Base-by-base conservation (phyloP, 2,113 vertebrate genomes). In the Noctilio leporinus region DNA sequence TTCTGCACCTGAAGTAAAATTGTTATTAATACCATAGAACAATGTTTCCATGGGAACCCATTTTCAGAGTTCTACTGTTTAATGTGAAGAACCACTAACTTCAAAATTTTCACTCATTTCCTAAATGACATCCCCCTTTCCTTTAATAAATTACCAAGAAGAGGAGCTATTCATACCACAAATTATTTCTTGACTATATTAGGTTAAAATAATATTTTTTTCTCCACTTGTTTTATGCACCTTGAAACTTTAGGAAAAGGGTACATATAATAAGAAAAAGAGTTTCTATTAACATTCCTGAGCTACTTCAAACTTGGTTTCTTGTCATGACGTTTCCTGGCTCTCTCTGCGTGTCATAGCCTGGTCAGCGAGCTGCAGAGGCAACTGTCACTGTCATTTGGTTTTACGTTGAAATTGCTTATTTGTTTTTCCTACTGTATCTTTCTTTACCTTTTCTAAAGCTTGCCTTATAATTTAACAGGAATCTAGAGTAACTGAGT, bases 151-250 rank as follows among this genome's bases (percentile, higher is more conserved):
- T 93, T 51, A 92, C 62, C 85, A 78, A 88, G 86, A 85, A 89
- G 72, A 95, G 8, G 35, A 77, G 72, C 84, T 78, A 94, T 65
- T 95, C 80, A 91, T 55, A 53, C 81, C 59, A 55, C n/a, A 72
- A 87, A 94, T 53, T 83, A 92, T 78, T 94, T 95, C 95, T 94
- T 85, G 67, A 78, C 43, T 83, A 53, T 43, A 89, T 92, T 94
- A 89, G 70, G 84, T 83, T 92, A 94, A 95, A 94, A 92, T 88
- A 87, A 64, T 70, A 78, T 49, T 83, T 80, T 59, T 57, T 93
- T 38, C 78, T 78, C 67, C 24, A 5, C 49, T 88, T 93, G n/a
- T 91, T 93, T 45, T 40, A 77, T 47, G 47, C 16, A 59, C 62
- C 70, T 88, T 40, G 53, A 65, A 55, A 93, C 24, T 65, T 87